Evolutionary conservation across 2,797 vertebrate genomes (phyloP), one percentile per base, ranked within the genome.

Genomic region (Eidolon dupreanum): DNA sequence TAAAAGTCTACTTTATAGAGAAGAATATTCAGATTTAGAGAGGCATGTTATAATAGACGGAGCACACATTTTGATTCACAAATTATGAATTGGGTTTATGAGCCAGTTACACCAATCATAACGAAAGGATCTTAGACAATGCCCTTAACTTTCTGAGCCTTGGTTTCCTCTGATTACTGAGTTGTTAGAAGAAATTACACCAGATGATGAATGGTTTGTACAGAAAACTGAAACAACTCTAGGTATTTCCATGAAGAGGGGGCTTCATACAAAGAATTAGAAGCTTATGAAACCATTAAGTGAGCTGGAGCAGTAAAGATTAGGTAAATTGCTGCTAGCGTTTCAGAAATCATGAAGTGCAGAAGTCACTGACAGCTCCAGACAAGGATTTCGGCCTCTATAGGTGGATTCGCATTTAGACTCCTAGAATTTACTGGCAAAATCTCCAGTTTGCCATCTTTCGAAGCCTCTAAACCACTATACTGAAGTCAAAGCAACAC

Each of bases 11-110:
- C 59, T 90, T 86, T 90, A 19, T 66, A 43, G 12, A 31, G 22
- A 75, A 94, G 16, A 85, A 84, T 83, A 73, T 90, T 33, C 92
- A 73, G 51, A 93, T 61, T 51, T 53, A 87, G 49, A 90, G 7
- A 89, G 11, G 26, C 9, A 36, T 6, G 16, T 0, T 77, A 16
- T 19, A 61, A 41, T 36, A 83, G 31, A 89, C 73, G 70, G 41
- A 83, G 6, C 41, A 41, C 24, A 38, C 26, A 8, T 57, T 57
- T 51, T 78, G 57, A 94, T 59, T 87, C 31, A 74, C 26, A 95
- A 88, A 17, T 77, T 68, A 57, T 16, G 15, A 81, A 33, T 9
- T 28, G 9, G 13, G 26, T 66, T 74, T 93, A 79, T 36, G 59
- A 20, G 10, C 38, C 55, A 57, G 11, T 77, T 84, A 43, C 6